phyloP scores from a whole-genome alignment of 2,888 invertebrate genomes.

The Monoplex corrugatus region DNA sequence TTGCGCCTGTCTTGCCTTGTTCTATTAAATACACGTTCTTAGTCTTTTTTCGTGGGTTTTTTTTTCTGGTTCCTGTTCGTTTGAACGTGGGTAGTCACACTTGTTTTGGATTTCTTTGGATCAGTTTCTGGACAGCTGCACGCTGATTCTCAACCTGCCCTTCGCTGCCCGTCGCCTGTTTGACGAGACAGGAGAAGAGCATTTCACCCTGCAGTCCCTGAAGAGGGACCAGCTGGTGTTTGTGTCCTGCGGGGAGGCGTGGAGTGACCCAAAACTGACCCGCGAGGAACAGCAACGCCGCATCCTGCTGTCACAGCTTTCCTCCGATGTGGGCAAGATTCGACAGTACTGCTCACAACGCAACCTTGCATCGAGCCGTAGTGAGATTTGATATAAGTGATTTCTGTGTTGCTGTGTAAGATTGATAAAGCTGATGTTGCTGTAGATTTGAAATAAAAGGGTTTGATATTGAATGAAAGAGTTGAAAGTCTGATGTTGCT shows the following conservation, averaged over 20 bases:
- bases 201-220: conserved; percentile 75
- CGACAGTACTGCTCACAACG: conserved; percentile 77
- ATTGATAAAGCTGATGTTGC: no score
- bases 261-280: conserved; percentile 79
- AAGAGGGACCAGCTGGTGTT: conserved; percentile 78
- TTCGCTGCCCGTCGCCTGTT: conserved; percentile 80
- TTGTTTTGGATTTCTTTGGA: neutral
- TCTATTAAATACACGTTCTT: no score
- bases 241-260: conserved; percentile 78
- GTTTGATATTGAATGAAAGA: no score
- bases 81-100: no score
- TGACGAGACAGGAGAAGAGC: conserved; percentile 79
- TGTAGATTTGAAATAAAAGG: no score
- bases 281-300: conserved; percentile 79
- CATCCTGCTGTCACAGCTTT: conserved; percentile 77
- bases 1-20: no score
- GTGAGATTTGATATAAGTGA: no score
- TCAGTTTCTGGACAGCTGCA: conserved; percentile 81
- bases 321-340: conserved; percentile 79
- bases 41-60: no score
- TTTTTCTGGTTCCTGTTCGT: no score
- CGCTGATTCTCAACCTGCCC: conserved; percentile 77
- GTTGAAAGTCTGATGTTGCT: no score
- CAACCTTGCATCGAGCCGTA: conserved; percentile 69
- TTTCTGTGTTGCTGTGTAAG: no score